Base-by-base conservation (phyloP, 2,113 vertebrate genomes). In the Circaetus cinerascens region DNA sequence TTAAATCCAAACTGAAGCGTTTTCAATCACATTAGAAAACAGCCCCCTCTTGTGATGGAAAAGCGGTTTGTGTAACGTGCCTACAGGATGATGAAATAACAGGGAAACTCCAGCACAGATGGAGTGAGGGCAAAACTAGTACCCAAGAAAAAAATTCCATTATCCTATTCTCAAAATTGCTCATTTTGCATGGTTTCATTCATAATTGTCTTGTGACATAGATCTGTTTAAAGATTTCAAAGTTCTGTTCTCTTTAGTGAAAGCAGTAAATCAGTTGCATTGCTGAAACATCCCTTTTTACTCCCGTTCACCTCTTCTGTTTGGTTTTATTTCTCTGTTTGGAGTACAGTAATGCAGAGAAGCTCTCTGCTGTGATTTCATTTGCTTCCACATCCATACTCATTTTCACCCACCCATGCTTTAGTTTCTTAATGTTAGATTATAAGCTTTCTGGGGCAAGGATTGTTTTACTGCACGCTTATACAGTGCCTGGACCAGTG, bases 41-140 rank as follows among this genome's bases (percentile, higher is more conserved):
- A 98, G 98, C 97, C 9, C 98, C 98, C 94, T 92, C 98, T 98
- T 96, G 97, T 98, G 98, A 91, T 51, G 19, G 95, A 96, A 96
- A 36, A n/a, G 85, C 7, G 40, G 36, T 48, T 71, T 90, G 57
- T 68, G 36, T n/a, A 68, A 59, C 0, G 1, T 32, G 38, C 20
- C 2, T 29, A 9, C 6, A 40, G 29, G 40, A 69, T 86, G 75
- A 73, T 25, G 10, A 63, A 93, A 30, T 64, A 55, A 22, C 27
- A 11, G 11, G 26, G 75, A 62, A 88, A 81, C 15, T 19, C 20
- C 41, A 41, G 48, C 59, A 56, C 6, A 57, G 34, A 29, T 32
- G 40, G 30, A 22, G 53, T 26, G 72, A 69, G 11, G 21, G 48
- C 10, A 69, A 94, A 80, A 83, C n/a, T 15, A 41, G 67, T 77